phyloP scores from a whole-genome alignment of 2,888 invertebrate species.

The Leucania comma region DNA sequence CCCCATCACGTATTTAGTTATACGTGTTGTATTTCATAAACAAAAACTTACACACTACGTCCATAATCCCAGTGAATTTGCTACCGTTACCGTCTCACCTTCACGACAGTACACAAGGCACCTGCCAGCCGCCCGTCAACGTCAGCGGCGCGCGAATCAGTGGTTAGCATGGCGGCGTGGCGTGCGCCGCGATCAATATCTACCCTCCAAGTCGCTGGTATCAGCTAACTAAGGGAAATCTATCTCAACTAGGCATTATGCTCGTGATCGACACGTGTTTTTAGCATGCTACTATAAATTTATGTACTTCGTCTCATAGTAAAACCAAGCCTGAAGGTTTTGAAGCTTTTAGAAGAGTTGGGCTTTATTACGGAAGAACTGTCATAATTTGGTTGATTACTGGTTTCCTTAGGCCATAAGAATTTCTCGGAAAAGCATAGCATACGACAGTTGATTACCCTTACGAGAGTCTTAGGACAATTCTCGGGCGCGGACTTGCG shows the following conservation, averaged over 20 bases:
- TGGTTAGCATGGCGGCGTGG: conserved; percentile 71
- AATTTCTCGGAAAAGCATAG: no score
- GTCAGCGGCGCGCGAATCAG: conserved; percentile 79
- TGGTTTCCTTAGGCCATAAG: no score
- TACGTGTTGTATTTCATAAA: background rate
- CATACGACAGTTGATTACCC: no score
- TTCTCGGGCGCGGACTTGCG: no score
- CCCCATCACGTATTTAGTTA: background rate
- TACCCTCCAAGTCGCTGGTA: conserved; percentile 63
- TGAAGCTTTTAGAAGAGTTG: no score
- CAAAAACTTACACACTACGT: background rate
- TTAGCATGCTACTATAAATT: background rate
- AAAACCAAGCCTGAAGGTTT: background rate
- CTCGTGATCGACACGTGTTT: conserved; percentile 17
- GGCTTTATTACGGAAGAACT: no score
- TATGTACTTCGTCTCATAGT: background rate
- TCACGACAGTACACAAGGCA: conserved; percentile 73
- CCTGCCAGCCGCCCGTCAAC: conserved; percentile 80
- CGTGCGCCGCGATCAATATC: conserved; percentile 76
- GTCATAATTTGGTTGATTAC: no score
- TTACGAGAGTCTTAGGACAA: no score
- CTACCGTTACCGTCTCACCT: conserved; percentile 60
- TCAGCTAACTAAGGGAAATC: conserved; percentile 39
- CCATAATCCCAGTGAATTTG: conserved; percentile 4
- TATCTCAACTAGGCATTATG: conserved; percentile 37